phyloP scores from a whole-genome alignment of 2,113 vertebrate species.

The Dissostichus mawsoni region DNA sequence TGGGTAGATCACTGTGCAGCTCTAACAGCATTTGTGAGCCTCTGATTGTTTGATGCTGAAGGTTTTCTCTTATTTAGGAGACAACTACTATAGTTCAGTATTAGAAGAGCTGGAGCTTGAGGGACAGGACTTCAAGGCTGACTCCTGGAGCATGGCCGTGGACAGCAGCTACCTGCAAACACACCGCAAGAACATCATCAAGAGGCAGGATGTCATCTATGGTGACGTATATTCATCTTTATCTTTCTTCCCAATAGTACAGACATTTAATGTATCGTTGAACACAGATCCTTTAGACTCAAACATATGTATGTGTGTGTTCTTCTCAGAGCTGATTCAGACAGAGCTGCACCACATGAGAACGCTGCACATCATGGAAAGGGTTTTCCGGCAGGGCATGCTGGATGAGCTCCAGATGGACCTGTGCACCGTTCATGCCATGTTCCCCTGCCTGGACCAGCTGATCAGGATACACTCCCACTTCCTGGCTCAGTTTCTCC shows the following conservation, averaged over 20 bases:
- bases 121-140: conserved; percentile 90
- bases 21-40: neutral
- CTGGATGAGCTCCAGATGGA: conserved; percentile 93
- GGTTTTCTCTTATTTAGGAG: conserved; percentile 59
- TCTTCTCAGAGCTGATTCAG: conserved; percentile 90
- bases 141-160: conserved; percentile 94
- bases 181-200: conserved; percentile 93
- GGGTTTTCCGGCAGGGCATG: conserved; percentile 91
- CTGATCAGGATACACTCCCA: conserved; percentile 87
- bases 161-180: conserved; percentile 90
- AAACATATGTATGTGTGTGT: neutral
- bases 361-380: conserved; percentile 92
- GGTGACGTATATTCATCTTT: conserved; percentile 77
- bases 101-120: conserved; percentile 91
- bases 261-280: neutral
- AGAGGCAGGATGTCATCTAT: conserved; percentile 95
- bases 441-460: conserved; percentile 93
- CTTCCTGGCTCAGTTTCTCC: conserved; percentile 89
- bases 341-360: conserved; percentile 93
- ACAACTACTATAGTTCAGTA: conserved; percentile 85
- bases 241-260: neutral
- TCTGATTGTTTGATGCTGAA: neutral
- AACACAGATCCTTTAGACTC: neutral
- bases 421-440: conserved; percentile 82
- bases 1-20: neutral